phyloP scores from a whole-genome alignment of 2,797 vertebrate species.

The Parambassis ranga region DNA sequence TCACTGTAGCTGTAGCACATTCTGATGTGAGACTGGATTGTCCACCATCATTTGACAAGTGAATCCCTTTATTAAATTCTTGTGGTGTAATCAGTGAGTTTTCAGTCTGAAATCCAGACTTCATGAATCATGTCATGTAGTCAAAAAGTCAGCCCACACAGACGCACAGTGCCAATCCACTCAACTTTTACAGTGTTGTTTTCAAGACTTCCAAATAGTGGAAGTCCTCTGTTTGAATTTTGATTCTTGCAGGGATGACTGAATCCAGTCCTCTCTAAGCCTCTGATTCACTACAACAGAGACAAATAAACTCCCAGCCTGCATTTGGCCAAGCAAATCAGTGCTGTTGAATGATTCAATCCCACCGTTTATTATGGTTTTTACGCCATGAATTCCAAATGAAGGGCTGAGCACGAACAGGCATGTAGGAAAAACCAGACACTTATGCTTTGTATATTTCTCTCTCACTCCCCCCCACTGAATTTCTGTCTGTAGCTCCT shows the following conservation, averaged over 20 bases:
- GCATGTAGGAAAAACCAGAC: slow-evolving; percentile 51
- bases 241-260: slow-evolving; percentile 44
- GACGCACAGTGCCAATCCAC: slow-evolving; percentile 42
- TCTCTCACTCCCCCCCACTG: slow-evolving; percentile 41
- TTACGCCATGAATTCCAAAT: slow-evolving; percentile 67
- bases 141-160: slow-evolving; percentile 11
- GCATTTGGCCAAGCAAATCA: slow-evolving; percentile 74
- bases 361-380: slow-evolving; percentile 77
- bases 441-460: slow-evolving; percentile 68
- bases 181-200: slow-evolving; percentile 42
- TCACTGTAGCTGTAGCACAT: too few species aligned
- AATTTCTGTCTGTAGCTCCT: slow-evolving; percentile 31
- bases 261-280: slow-evolving; percentile 33
- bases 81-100: slow-evolving; percentile 11
- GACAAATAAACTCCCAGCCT: slow-evolving; percentile 69
- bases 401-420: slow-evolving; percentile 65
- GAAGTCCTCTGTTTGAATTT: slow-evolving; percentile 34
- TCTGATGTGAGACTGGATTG: too few species aligned
- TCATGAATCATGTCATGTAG: slow-evolving; percentile 14
- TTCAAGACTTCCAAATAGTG: slow-evolving; percentile 47
- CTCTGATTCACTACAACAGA: slow-evolving; percentile 67
- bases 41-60: too few species aligned
- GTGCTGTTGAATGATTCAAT: slow-evolving; percentile 73
- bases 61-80: slow-evolving; percentile 1
- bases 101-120: slow-evolving; percentile 9